Conservation (phyloP, 2,797 vertebrate genomes). For the Sebastes reedi region DNA sequence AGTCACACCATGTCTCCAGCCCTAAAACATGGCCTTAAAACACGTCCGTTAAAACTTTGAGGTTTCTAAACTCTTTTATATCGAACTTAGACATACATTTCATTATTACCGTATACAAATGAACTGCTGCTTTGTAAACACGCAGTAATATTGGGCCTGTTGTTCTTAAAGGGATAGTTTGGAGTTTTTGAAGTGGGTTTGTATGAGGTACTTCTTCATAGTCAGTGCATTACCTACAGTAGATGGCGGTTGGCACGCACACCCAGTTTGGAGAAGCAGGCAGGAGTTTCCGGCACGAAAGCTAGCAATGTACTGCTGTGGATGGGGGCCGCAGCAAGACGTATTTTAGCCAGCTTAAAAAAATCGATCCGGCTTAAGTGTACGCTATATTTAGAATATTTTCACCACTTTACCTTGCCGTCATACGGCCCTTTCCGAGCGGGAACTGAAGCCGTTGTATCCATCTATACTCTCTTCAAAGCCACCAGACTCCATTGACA, state of each 20-base stretch:
- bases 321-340: not conserved
- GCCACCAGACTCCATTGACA: not conserved
- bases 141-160: not conserved
- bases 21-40: conserved; percentile 1
- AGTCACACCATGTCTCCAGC: conserved; percentile 35
- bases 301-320: not conserved
- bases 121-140: not conserved
- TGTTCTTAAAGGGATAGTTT: not conserved
- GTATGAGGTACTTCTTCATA: not conserved
- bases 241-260: not conserved
- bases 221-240: not conserved
- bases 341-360: not conserved
- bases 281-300: not conserved
- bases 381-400: not conserved
- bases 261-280: not conserved
- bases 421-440: not conserved
- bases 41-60: not conserved
- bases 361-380: not conserved
- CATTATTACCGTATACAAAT: not conserved
- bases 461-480: not conserved
- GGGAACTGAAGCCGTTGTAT: not conserved
- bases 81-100: not conserved
- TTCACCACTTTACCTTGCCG: not conserved
- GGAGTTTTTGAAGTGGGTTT: not conserved
- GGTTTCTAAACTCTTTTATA: not conserved